Base-by-base conservation (phyloP, 2,113 vertebrate genomes). In the Heterotis niloticus region DNA sequence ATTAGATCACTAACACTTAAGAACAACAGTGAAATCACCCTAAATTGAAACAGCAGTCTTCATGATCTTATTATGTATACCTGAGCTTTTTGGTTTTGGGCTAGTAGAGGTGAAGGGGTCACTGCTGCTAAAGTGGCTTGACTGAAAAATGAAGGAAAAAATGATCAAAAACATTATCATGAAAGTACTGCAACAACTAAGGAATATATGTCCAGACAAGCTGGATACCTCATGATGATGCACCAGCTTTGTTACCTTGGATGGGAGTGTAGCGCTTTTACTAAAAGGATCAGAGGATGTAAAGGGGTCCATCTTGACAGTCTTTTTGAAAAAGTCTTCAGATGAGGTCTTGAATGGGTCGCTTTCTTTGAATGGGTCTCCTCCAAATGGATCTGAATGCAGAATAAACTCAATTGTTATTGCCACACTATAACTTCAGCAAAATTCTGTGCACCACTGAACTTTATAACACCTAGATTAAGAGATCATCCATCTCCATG, bases 261-360 rank as follows among this genome's bases (percentile, higher is more conserved):
- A 83, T 3, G 96, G 93, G 71, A 96, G 85, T 1, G 92, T 92
- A 0, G 95, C 90, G 78, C 93, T 94, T 89, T 97, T 98, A 34
- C 91, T 94, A 88, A 99, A 98, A 0, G 95, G 94, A 78, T 99
- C 97, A 10, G 95, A 87, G 10, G 88, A 82, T 82, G 92, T 94
- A 85, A 99, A 99, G 0, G 96, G 96, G 82, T 99, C 98, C 0
- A 89, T 89, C 89, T 96, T 97, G 59, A 89, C 87, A 10, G 92
- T 94, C 78, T 96, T 97, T 89, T 96, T 97, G 82, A 98, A 98
- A 88, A 98, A 98, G 86, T 98, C 96, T 10, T 98, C 96, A 0
- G 95, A 90, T 3, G 91, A 91, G 9, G 90, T 88, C 70, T 88
- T 94, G 88, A 99, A 99, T 0, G 95, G 96, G 84, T 99, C 96